Evolutionary conservation across 2,797 vertebrate genomes (phyloP).

Genomic region (Synaphobranchus kaupii): DNA sequence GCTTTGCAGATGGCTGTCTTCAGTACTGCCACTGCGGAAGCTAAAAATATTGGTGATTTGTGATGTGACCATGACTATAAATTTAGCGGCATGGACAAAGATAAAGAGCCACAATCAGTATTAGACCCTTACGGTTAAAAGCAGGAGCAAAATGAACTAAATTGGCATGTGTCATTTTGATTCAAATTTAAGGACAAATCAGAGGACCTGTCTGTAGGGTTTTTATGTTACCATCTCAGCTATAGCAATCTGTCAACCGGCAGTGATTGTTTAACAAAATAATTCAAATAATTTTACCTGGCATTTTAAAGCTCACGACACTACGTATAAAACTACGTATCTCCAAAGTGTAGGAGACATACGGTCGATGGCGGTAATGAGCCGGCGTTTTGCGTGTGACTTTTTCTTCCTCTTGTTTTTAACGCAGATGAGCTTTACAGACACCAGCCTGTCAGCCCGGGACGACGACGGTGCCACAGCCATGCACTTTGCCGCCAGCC

Average conservation of each 20-base stretch:
- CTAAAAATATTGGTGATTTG: background rate
- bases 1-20: background rate
- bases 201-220: background rate
- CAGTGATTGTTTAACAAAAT: background rate
- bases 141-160: background rate
- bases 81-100: too few species aligned
- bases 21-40: background rate
- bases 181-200: background rate
- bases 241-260: background rate
- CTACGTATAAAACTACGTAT: background rate
- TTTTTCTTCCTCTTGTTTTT: background rate
- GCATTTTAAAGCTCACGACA: background rate
- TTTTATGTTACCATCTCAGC: background rate
- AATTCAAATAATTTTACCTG: background rate
- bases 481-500: conserved; percentile 96
- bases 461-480: conserved; percentile 89
- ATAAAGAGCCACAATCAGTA: too few species aligned
- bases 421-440: conserved; percentile 85
- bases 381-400: background rate
- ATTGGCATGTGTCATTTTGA: background rate
- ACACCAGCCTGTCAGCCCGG: conserved; percentile 82
- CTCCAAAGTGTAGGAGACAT: background rate
- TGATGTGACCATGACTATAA: background rate
- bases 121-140: background rate
- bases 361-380: background rate